Evolutionary conservation across 2,113 vertebrate species (phyloP).

Genomic region (Benthochromis sp.): DNA sequence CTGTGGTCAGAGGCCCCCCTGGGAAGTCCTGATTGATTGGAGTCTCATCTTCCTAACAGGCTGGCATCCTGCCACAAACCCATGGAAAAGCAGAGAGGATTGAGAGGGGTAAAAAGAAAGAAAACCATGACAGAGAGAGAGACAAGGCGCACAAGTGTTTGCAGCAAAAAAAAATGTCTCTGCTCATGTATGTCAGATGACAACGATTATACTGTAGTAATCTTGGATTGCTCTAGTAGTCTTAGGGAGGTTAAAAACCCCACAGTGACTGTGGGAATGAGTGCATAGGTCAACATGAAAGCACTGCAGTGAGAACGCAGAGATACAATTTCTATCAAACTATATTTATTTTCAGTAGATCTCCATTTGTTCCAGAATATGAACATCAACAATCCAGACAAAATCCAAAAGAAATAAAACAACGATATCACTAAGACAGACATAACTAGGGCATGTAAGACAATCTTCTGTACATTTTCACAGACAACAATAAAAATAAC

Average conservation of each 20-base stretch:
- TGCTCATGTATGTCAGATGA: constrained; percentile 61
- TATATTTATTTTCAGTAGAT: constrained; percentile 68
- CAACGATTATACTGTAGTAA: constrained; percentile 59
- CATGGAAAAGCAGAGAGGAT: constrained; percentile 33
- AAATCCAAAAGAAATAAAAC: constrained; percentile 26
- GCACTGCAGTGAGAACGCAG: not conserved
- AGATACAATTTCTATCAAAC: constrained; percentile 56
- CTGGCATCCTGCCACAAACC: constrained; percentile 70
- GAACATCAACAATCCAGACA: constrained; percentile 15
- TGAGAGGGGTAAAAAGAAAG: constrained; percentile 25
- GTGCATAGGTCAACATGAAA: constrained; percentile 33
- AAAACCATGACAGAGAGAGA: constrained; percentile 21
- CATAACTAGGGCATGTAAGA: constrained; percentile 27
- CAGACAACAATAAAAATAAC: constrained; percentile 22
- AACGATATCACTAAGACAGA: constrained; percentile 26
- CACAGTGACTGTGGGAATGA: constrained; percentile 29
- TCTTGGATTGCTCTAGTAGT: constrained; percentile 44
- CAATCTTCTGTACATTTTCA: constrained; percentile 25
- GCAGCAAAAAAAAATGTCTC: constrained; percentile 38
- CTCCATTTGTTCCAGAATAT: constrained; percentile 34
- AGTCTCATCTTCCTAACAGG: constrained; percentile 78
- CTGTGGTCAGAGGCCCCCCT: constrained; percentile 54
- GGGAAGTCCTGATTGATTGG: constrained; percentile 74
- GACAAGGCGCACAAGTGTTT: not conserved
- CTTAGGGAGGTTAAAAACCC: not conserved